A percentile compares a stretch with the other conserved stretches of the same genome.
Evolutionary conservation across 1,140 invertebrate species (phyloP).

Genomic region (Sycophila sp.): DNA sequence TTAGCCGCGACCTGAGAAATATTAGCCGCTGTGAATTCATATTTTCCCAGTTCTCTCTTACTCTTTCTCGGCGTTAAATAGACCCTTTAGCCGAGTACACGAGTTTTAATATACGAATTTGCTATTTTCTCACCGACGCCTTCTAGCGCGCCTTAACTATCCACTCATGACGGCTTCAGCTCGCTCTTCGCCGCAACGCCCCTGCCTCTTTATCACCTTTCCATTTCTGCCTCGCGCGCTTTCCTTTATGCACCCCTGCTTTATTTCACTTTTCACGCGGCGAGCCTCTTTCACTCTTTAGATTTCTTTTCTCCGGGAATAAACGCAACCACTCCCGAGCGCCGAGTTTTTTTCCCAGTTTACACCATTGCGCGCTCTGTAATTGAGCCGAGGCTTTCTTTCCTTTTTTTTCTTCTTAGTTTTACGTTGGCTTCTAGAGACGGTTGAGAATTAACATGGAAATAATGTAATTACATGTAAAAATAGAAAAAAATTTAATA

Average conservation of each 20-base stretch:
- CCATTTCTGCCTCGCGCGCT: not conserved
- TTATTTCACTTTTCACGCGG: conserved; percentile 6
- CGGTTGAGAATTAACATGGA: too few species aligned
- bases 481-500: too few species aligned
- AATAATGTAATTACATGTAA: too few species aligned
- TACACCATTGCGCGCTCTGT: too few species aligned
- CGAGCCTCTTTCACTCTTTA: not conserved
- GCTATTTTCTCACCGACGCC: not conserved
- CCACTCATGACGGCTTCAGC: conserved; percentile 1
- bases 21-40: conserved; percentile 2
- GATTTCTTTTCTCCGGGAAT: conserved; percentile 1
- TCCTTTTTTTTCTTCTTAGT: too few species aligned
- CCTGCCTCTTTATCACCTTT: not conserved
- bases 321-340: not conserved
- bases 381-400: too few species aligned
- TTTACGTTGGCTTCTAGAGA: too few species aligned
- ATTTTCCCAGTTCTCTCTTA: not conserved
- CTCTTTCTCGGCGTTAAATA: too few species aligned
- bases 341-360: too few species aligned
- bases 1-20: conserved; percentile 1
- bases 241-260: not conserved
- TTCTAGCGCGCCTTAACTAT: conserved; percentile 4
- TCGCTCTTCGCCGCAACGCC: not conserved
- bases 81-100: conserved; percentile 1
- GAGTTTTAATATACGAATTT: conserved; percentile 20